Base-by-base conservation (phyloP, 1,140 invertebrate species). In the Ylistrum balloti region DNA sequence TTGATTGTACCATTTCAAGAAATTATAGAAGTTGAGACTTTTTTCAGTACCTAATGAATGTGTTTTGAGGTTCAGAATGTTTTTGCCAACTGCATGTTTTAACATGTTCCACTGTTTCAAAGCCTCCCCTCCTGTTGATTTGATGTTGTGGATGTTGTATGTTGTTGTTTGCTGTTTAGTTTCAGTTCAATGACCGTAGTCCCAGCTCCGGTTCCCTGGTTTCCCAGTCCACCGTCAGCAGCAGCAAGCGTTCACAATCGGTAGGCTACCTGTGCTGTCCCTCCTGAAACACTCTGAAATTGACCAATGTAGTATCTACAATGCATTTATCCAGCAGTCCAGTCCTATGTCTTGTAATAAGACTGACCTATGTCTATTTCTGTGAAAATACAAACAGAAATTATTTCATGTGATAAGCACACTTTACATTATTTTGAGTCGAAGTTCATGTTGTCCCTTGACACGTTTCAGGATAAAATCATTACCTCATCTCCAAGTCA, bases 151-250 rank as follows among this genome's bases (percentile, higher is more conserved):
- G 86, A 89, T 90, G 87, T 45, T 91, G 86, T 88, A 33, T 90
- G 88, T 74, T 85, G 88, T 92, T 90, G 88, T 86, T 87, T 88
- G 86, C 88, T 89, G 87, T 90, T 88, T 89, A 92, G 91, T 92
- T 91, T 38, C 90, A 91, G 35, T 88, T 90, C 86, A 90, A 90
- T 86, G 93, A 93, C 90, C 89, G 88, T 56, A 94, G 93, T 48
- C 93, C 93, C 33, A 91, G 90, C 34, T 88, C 93, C 88, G 85
- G 86, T 33, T 94, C 93, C 28, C 86, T 93, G 86, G 90, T 88
- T 41, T 94, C 93, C 85, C 33, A 89, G 74, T 94, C 93, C 38
- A 94, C 93, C 45, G 92, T 88, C 33, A 92, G 91, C 88, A 94
- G 93, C 56, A 90, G 89, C 48, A 87, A 45, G 38, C 88, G 89